These are phyloP conservation scores for Boloria selene DNA, from an alignment of 2,888 invertebrate genomes.

Conservation along the genomic window DNA sequence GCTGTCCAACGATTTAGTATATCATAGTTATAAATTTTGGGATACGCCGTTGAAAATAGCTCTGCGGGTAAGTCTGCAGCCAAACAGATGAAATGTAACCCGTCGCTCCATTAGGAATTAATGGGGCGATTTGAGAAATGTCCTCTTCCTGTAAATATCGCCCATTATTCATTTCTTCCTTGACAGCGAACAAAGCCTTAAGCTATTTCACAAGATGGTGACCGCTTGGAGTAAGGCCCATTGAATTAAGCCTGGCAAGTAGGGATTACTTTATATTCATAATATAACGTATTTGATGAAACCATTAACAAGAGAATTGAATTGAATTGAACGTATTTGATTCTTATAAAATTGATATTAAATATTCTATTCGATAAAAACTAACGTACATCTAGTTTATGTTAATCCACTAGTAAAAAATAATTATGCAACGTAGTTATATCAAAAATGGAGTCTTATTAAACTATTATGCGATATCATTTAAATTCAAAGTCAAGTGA, in stretches of 20 bases:
- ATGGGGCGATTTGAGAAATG: conserved; percentile 79
- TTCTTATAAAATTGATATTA: too few species aligned
- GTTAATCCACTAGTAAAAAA: too few species aligned
- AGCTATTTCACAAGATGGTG: conserved; percentile 24
- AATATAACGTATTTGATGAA: not conserved
- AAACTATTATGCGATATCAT: conserved; percentile 1
- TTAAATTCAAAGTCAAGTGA: conserved; percentile 1
- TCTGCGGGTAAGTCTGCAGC: conserved; percentile 70
- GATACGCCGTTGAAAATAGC: conserved; percentile 76
- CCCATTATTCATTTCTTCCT: conserved; percentile 65
- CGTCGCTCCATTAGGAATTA: conserved; percentile 79
- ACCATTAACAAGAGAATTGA: too few species aligned
- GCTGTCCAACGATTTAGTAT: conserved; percentile 72
- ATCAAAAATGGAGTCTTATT: not conserved
- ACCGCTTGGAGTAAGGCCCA: conserved; percentile 25
- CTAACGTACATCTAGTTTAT: too few species aligned
- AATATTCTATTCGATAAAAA: too few species aligned
- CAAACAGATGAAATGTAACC: conserved; percentile 80
- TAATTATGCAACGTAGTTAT: too few species aligned
- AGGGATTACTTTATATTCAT: conserved; percentile 10
- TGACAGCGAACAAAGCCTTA: conserved; percentile 44
- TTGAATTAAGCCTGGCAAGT: conserved; percentile 18
- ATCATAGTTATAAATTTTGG: conserved; percentile 72
- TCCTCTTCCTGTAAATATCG: conserved; percentile 77
- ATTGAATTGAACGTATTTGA: too few species aligned